Percentiles rank a stretch among this genome's conserved stretches.
Evolutionary conservation across 2,797 vertebrate genomes (phyloP).

Genomic region (Gouania willdenowi): DNA sequence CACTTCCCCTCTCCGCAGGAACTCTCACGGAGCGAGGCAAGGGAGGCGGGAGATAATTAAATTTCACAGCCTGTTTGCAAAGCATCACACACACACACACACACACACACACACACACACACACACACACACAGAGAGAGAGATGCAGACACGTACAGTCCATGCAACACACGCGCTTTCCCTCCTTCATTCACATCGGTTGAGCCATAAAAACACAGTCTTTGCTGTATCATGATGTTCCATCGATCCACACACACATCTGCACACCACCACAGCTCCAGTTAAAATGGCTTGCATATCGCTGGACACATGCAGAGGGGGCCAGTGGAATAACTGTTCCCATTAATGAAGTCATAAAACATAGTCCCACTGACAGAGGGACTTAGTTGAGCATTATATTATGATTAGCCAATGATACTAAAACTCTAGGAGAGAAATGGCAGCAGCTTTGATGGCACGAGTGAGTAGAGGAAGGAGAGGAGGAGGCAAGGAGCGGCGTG

Average conservation of each 20-base stretch:
- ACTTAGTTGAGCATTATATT: conserved; percentile 76
- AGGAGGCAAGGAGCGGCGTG: background rate
- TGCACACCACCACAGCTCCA: conserved; percentile 30
- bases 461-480: conserved; percentile 18
- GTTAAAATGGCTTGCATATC: conserved; percentile 67
- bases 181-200: conserved; percentile 26
- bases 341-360: conserved; percentile 74
- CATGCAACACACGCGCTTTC: background rate
- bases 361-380: conserved; percentile 66
- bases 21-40: conserved; percentile 73
- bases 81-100: conserved; percentile 44
- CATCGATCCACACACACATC: conserved; percentile 34
- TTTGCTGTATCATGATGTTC: conserved; percentile 35
- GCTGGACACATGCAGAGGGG: conserved; percentile 51
- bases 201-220: conserved; percentile 42
- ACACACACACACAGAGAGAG: conserved; percentile 13
- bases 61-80: conserved; percentile 82
- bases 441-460: conserved; percentile 33
- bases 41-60: conserved; percentile 81
- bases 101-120: conserved; percentile 13
- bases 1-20: conserved; percentile 79
- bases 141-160: conserved; percentile 8
- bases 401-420: conserved; percentile 74
- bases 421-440: conserved; percentile 60
- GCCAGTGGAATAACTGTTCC: conserved; percentile 57